Percentiles rank a stretch among this genome's conserved stretches.
phyloP scores from a whole-genome alignment of 2,888 invertebrate species.

The Drosophila leonis region DNA sequence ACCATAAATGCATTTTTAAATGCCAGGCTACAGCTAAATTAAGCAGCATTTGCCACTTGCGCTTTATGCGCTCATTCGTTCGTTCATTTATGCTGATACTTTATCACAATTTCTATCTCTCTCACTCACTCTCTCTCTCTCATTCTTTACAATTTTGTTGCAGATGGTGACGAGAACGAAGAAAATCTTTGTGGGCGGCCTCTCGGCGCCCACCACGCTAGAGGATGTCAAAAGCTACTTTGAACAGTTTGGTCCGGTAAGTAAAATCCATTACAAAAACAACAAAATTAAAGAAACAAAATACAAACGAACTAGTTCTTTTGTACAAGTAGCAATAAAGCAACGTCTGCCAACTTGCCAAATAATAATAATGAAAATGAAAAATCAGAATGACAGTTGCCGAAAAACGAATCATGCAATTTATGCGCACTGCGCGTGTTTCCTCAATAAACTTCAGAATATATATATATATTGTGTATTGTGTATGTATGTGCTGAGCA shows the following conservation, averaged over 20 bases:
- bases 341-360: constrained; percentile 47
- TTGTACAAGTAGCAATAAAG: constrained; percentile 14
- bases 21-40: constrained; percentile 59
- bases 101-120: constrained; percentile 18
- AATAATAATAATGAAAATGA: constrained; percentile 67
- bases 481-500: constrained; percentile 53
- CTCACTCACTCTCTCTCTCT: background rate
- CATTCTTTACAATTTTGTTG: constrained; percentile 65
- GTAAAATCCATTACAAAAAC: constrained; percentile 83
- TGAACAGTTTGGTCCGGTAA: constrained; percentile 99
- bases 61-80: constrained; percentile 43
- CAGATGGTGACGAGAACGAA: constrained; percentile 99
- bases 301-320: constrained; percentile 9
- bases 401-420: constrained; percentile 77
- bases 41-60: constrained; percentile 53
- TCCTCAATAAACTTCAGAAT: constrained; percentile 13
- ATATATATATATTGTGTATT: constrained; percentile 2
- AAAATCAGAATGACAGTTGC: constrained; percentile 72
- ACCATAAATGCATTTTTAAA: constrained; percentile 74
- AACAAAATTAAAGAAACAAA: too few species aligned
- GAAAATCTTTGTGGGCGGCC: constrained; percentile 99
- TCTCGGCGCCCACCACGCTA: constrained; percentile 99
- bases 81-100: constrained; percentile 38
- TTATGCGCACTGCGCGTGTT: constrained; percentile 75
- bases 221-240: constrained; percentile 99